A percentile compares a stretch with the other conserved stretches of the same genome.
Evolutionary conservation across 2,113 vertebrate genomes (phyloP).

Genomic region (Tor tambroides): DNA sequence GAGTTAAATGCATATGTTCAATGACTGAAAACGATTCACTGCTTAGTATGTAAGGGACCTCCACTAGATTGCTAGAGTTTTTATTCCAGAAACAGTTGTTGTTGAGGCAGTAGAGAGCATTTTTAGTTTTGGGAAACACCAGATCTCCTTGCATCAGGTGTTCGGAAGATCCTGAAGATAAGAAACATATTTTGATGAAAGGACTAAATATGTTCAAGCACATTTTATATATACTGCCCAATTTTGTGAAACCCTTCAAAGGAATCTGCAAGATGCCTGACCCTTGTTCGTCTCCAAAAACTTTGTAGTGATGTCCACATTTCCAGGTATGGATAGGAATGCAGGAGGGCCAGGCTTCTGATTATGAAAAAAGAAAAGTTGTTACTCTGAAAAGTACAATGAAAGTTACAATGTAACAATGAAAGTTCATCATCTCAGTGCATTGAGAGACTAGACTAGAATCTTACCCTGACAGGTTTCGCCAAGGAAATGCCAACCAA

Average conservation of each 20-base stretch:
- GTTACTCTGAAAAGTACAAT: too few species aligned
- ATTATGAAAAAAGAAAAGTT: neutral
- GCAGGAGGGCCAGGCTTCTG: neutral
- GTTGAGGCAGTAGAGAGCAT: slow-evolving; percentile 52
- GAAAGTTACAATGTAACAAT: too few species aligned
- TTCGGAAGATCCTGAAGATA: slow-evolving; percentile 37
- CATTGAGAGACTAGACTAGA: neutral
- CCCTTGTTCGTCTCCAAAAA: slow-evolving; percentile 55
- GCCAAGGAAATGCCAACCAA: slow-evolving; percentile 48
- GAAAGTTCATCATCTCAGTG: neutral
- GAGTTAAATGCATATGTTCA: neutral
- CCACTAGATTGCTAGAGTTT: slow-evolving; percentile 50
- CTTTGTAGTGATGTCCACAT: slow-evolving; percentile 46
- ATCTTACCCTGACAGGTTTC: slow-evolving; percentile 14
- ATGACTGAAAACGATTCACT: neutral
- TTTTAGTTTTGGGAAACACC: slow-evolving; percentile 53
- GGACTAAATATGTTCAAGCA: neutral
- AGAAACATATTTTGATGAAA: neutral
- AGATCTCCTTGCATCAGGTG: slow-evolving; percentile 53
- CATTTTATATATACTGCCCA: neutral
- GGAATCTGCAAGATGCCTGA: slow-evolving; percentile 7
- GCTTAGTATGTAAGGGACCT: slow-evolving; percentile 53
- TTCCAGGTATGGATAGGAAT: neutral
- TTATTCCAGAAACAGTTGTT: slow-evolving; percentile 58
- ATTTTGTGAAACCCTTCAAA: neutral